These are phyloP conservation scores for Morpho achilles DNA, from an alignment of 2,888 invertebrate species.

Conservation along the genomic window DNA sequence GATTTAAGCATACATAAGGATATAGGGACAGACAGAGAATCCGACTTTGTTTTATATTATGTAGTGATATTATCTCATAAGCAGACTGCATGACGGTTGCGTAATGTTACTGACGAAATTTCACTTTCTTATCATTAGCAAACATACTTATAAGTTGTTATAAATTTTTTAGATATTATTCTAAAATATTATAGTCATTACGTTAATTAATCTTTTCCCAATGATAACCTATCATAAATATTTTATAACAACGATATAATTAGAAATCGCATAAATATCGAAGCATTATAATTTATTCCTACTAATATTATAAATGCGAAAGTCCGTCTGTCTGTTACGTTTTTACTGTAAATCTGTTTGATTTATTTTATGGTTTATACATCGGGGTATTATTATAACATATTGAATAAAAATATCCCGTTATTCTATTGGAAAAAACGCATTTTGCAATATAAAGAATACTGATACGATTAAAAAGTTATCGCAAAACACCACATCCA, in stretches of 20 bases:
- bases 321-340: not conserved
- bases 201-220: not conserved
- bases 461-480: too few relatives aligned
- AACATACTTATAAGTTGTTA: slow-evolving; percentile 2
- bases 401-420: too few relatives aligned
- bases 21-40: too few relatives aligned
- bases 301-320: not conserved
- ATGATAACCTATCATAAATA: slow-evolving; percentile 3
- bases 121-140: slow-evolving; percentile 21
- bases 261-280: not conserved
- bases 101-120: slow-evolving; percentile 33
- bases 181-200: not conserved
- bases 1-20: too few relatives aligned
- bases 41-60: too few relatives aligned
- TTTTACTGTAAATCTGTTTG: too few relatives aligned
- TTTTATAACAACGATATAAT: not conserved
- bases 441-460: too few relatives aligned
- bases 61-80: slow-evolving; percentile 18
- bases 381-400: too few relatives aligned
- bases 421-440: too few relatives aligned
- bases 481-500: too few relatives aligned
- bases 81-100: slow-evolving; percentile 32
- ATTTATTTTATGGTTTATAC: too few relatives aligned
- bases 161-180: not conserved
- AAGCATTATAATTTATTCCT: too few relatives aligned